Conservation (phyloP, 1,140 invertebrate species). For the Colletes gigas region DNA sequence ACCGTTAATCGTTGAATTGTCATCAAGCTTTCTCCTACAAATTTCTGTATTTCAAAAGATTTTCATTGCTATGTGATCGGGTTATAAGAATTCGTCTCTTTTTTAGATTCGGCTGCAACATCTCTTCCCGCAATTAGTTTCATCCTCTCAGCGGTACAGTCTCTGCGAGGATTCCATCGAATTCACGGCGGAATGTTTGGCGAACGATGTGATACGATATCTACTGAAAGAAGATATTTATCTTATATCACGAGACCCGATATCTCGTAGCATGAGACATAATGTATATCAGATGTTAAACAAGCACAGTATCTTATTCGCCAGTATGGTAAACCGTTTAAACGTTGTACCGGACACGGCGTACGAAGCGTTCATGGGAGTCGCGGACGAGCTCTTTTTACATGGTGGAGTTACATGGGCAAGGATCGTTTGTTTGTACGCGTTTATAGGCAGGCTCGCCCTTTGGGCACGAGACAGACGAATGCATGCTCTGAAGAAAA, state of each 20-base stretch:
- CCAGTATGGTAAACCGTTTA: constrained; percentile 83
- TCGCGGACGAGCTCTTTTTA: constrained; percentile 84
- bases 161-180: constrained; percentile 75
- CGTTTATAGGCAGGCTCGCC: constrained; percentile 83
- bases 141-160: constrained; percentile 65
- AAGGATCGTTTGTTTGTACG: constrained; percentile 84
- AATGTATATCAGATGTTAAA: constrained; percentile 82
- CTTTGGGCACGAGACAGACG: constrained; percentile 81
- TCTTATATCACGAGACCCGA: constrained; percentile 76
- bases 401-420: constrained; percentile 83
- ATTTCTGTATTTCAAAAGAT: background rate
- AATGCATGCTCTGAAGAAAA: constrained; percentile 76
- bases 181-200: constrained; percentile 74
- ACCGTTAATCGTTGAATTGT: constrained; percentile 37
- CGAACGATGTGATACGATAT: constrained; percentile 78
- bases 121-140: constrained; percentile 74
- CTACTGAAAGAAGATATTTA: constrained; percentile 79
- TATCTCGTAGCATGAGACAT: constrained; percentile 78
- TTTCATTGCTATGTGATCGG: too few species aligned
- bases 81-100: constrained; percentile 34
- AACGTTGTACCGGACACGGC: constrained; percentile 81
- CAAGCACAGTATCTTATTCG: constrained; percentile 83
- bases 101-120: constrained; percentile 77
- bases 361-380: constrained; percentile 82
- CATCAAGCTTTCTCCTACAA: background rate